These are phyloP conservation scores for Spodoptera exigua DNA, from an alignment of 2,888 invertebrate species.

Conservation along the genomic window DNA sequence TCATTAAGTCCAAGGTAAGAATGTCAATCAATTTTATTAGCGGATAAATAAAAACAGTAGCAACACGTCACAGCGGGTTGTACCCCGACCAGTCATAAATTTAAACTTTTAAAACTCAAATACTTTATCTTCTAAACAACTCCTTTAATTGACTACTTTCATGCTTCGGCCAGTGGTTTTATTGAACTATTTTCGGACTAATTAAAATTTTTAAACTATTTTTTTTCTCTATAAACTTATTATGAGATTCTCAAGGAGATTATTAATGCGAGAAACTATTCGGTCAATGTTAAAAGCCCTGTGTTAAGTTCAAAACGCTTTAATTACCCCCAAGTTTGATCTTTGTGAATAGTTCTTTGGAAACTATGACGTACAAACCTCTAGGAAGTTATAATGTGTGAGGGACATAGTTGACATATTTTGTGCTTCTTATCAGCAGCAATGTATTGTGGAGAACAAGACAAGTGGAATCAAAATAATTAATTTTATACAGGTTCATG, in stretches of 20 bases:
- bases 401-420: conserved; percentile 12
- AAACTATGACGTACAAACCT: conserved; percentile 24
- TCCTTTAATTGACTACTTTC: conserved; percentile 79
- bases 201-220: conserved; percentile 78
- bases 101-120: conserved; percentile 68
- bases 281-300: conserved; percentile 60
- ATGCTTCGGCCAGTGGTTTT: conserved; percentile 74
- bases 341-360: conserved; percentile 33
- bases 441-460: background rate
- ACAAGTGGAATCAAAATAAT: background rate
- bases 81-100: conserved; percentile 76
- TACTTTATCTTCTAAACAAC: conserved; percentile 74
- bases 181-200: conserved; percentile 82
- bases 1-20: conserved; percentile 74
- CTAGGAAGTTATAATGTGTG: background rate
- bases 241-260: conserved; percentile 62
- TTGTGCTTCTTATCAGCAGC: background rate
- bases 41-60: conserved; percentile 84
- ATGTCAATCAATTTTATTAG: conserved; percentile 85
- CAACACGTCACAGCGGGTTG: conserved; percentile 65
- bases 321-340: conserved; percentile 47
- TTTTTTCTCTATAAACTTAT: conserved; percentile 52
- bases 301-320: conserved; percentile 50
- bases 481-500: conserved; percentile 12
- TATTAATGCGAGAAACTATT: conserved; percentile 77